Conservation (phyloP, 2,797 vertebrate species). For the Stomatorhinus walkeri region DNA sequence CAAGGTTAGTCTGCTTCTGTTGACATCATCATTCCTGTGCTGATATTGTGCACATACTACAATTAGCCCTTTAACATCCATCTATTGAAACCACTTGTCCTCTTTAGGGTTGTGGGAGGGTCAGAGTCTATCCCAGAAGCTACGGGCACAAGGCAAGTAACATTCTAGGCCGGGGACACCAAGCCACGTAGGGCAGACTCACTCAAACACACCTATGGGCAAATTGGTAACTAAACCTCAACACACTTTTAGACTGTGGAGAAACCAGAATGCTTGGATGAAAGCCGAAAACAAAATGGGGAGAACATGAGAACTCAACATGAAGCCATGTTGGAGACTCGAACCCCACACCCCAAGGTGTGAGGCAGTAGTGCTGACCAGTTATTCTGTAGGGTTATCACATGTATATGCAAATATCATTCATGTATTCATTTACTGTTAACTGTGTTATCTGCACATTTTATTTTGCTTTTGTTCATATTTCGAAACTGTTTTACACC, state of each 20-base stretch:
- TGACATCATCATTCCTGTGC: background rate
- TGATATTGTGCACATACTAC: background rate
- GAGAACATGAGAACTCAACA: background rate
- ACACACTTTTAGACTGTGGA: background rate
- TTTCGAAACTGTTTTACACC: background rate
- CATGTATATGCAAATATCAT: background rate
- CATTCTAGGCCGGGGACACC: background rate
- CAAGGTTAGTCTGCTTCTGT: background rate
- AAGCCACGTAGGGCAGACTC: background rate
- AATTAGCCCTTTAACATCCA: background rate
- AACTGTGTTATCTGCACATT: background rate
- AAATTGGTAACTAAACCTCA: background rate
- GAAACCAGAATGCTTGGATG: background rate
- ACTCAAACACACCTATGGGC: background rate
- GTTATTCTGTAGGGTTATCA: background rate
- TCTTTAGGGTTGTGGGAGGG: background rate
- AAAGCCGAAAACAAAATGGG: background rate
- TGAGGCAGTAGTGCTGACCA: background rate
- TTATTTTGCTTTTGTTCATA: background rate
- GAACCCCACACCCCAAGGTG: background rate
- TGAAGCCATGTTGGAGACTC: background rate
- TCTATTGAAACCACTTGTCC: background rate
- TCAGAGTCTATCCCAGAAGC: background rate
- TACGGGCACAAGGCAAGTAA: background rate
- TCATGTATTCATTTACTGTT: background rate